Conservation (phyloP, 1,140 invertebrate genomes). For the Muscidifurax raptorellus region DNA sequence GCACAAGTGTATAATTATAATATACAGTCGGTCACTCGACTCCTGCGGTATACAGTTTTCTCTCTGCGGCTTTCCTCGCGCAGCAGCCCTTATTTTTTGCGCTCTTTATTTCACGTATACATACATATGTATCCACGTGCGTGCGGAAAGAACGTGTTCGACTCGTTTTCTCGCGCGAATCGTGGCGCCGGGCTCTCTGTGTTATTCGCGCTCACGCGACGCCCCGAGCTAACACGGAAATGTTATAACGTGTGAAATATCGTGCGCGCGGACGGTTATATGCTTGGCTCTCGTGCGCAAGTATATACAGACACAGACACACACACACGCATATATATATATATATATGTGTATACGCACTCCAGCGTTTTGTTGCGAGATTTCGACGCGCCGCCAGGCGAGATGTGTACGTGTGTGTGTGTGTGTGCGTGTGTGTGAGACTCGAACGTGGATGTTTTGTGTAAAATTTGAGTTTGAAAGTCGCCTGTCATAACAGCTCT, state of each 20-base stretch:
- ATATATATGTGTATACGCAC: too few relatives aligned
- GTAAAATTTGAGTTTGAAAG: neutral
- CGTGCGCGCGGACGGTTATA: neutral
- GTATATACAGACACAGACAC: too few relatives aligned
- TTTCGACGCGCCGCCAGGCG: conserved; percentile 3
- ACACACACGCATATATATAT: too few relatives aligned
- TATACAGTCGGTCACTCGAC: neutral
- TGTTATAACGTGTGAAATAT: conserved; percentile 1
- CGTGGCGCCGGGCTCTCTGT: neutral
- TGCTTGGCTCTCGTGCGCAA: neutral
- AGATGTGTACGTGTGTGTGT: neutral
- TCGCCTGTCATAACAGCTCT: neutral
- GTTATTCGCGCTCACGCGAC: conserved; percentile 19
- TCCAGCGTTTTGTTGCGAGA: neutral
- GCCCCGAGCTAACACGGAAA: conserved; percentile 21
- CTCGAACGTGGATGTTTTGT: neutral
- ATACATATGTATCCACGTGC: neutral
- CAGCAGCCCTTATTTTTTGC: conserved; percentile 5
- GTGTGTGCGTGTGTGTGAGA: neutral
- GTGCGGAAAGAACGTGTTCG: neutral
- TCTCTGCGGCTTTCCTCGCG: neutral
- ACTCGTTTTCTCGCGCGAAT: neutral
- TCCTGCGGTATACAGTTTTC: conserved; percentile 25
- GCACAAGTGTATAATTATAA: too few relatives aligned
- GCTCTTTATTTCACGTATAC: neutral